Evolutionary conservation across 2,888 invertebrate species (phyloP).

Genomic region (Teinopalpus imperialis): DNA sequence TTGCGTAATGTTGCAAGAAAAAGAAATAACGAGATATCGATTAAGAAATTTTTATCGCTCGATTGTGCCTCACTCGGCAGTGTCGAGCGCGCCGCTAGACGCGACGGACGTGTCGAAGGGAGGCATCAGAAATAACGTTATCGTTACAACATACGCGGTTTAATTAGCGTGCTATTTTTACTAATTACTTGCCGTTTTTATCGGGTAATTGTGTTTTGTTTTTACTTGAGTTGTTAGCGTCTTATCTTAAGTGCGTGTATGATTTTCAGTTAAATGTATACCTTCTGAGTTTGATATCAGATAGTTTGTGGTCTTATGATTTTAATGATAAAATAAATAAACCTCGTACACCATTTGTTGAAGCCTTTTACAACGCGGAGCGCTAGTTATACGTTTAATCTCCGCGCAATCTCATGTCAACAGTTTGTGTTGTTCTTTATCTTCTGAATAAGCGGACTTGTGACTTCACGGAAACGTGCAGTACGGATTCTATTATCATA

Average conservation of each 20-base stretch:
- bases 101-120: conserved; percentile 42
- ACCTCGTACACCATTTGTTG: conserved; percentile 10
- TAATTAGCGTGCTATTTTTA: conserved; percentile 28
- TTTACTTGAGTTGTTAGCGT: not conserved
- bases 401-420: conserved; percentile 26
- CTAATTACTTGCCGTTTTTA: conserved; percentile 10
- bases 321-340: conserved; percentile 20
- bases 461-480: conserved; percentile 17
- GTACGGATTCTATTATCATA: conserved; percentile 1
- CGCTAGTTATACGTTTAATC: conserved; percentile 14
- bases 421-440: conserved; percentile 24
- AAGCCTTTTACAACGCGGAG: conserved; percentile 20
- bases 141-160: conserved; percentile 44
- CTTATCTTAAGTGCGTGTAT: conserved; percentile 3
- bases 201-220: conserved; percentile 23
- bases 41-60: conserved; percentile 57
- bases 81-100: conserved; percentile 47
- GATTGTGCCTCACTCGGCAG: conserved; percentile 36
- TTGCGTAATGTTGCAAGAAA: conserved; percentile 43
- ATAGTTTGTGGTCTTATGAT: conserved; percentile 4
- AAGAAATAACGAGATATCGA: conserved; percentile 52
- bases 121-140: conserved; percentile 22
- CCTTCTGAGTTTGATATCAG: conserved; percentile 8
- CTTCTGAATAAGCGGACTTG: conserved; percentile 9
- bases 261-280: not conserved